Evolutionary conservation across 2,888 invertebrate species (phyloP).

Genomic region (Eugnorisma glareosa): DNA sequence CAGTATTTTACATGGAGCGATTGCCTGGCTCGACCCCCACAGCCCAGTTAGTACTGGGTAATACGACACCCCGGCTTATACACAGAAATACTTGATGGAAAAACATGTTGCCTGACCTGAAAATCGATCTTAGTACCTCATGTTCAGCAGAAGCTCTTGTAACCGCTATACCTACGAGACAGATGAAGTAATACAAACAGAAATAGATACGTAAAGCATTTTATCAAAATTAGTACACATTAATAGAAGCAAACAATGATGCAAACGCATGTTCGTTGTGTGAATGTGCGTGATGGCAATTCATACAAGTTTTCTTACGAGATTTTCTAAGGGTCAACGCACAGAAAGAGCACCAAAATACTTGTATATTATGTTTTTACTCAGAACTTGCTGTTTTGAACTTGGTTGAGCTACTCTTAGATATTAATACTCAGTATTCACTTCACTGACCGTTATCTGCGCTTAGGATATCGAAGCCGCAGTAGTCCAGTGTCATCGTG

Average conservation of each 20-base stretch:
- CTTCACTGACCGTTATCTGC: neutral
- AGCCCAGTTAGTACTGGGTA: neutral
- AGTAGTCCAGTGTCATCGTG: neutral
- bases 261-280: slow-evolving; percentile 1
- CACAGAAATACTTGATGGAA: neutral
- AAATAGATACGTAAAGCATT: neutral
- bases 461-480: neutral
- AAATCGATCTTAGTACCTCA: neutral
- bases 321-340: neutral
- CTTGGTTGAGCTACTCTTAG: neutral
- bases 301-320: neutral
- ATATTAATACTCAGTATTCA: neutral
- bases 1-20: neutral
- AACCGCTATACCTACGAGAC: neutral
- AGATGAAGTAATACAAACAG: neutral
- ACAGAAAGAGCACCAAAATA: neutral
- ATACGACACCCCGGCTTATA: neutral
- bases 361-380: too few relatives aligned
- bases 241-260: slow-evolving; percentile 9
- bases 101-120: neutral
- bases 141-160: neutral
- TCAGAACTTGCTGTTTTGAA: neutral
- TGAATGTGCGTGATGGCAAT: neutral
- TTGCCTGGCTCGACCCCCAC: neutral
- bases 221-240: slow-evolving; percentile 8